Conservation (phyloP, 2,888 invertebrate species). For the Aphidoletes aphidimyza region DNA sequence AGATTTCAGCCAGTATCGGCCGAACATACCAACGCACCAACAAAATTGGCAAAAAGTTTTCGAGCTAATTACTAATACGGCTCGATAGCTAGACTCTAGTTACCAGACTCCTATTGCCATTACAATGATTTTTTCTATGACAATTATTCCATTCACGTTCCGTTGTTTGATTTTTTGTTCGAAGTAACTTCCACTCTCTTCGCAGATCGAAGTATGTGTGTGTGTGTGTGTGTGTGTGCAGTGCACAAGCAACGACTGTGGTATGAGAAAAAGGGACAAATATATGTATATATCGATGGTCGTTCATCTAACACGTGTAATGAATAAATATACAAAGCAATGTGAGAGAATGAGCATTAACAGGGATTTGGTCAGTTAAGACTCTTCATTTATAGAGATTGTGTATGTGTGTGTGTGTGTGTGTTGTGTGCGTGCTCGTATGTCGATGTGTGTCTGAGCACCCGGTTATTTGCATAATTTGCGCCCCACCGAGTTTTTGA, state of each 20-base stretch:
- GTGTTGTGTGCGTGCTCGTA: not conserved
- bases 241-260: too few species aligned
- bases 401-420: not conserved
- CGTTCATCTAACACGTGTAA: slow-evolving; percentile 36
- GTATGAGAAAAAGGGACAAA: not conserved
- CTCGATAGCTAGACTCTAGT: not conserved
- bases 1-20: not conserved
- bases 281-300: not conserved
- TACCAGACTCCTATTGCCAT: not conserved
- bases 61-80: slow-evolving; percentile 16
- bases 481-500: not conserved
- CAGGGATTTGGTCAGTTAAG: slow-evolving; percentile 5
- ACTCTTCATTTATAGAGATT: not conserved
- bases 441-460: not conserved
- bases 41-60: not conserved
- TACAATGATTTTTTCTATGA: not conserved
- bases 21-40: not conserved
- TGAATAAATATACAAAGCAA: not conserved
- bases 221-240: too few species aligned
- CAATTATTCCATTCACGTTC: slow-evolving; percentile 33
- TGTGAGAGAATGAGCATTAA: slow-evolving; percentile 15
- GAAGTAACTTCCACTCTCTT: not conserved
- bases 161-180: not conserved
- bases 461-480: slow-evolving; percentile 35
- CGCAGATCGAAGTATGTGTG: too few species aligned